Base-by-base conservation (phyloP, 1,140 invertebrate genomes). In the Aphidius ervi region DNA sequence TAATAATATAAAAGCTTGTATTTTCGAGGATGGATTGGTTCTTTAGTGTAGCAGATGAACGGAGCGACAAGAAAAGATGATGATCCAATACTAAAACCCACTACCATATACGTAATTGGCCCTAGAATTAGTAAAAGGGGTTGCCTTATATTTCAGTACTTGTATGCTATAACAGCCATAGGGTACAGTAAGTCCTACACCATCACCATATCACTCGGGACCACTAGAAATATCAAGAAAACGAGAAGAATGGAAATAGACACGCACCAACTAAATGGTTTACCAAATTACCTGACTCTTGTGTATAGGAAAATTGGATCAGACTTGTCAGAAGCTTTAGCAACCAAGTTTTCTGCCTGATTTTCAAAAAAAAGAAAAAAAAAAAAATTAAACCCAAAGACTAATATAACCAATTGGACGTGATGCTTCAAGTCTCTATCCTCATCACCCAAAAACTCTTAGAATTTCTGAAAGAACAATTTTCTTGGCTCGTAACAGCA, bases 51-150 rank as follows among this genome's bases (percentile, higher is more conserved):
- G 10, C 52, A n/a, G 31, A n/a, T 31, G 56, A 43, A 62, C 46
- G 46, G 53, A 62, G 49, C n/a, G 55, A 42, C 48, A 41, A 23
- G 9, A 45, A 16, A 50, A 59, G 61, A 58, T 64, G 58, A 59
- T 61, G 53, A 64, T 53, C 59, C 41, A 49, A 63, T 48, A 54
- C 58, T 40, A 62, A 66, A 64, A 6, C 23, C 5, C 39, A 9
- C 68, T 64, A 63, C 68, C 58, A 54, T 65, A 46, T 58, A 71
- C 69, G 68, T 74, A 73, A 74, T 74, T 74, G 72, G 69, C 70
- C 65, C 64, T 70, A 62, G 70, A 74, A 74, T 74, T 73, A 73
- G 68, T 68, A 66, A 70, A 70, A 67, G 68, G 71, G 62, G 65
- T 62, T 54, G 43, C 23, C 54, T 48, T 56, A 46, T 61, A 58